Conservation (phyloP, 2,888 invertebrate species). For the Synanthedon tipuliformis region DNA sequence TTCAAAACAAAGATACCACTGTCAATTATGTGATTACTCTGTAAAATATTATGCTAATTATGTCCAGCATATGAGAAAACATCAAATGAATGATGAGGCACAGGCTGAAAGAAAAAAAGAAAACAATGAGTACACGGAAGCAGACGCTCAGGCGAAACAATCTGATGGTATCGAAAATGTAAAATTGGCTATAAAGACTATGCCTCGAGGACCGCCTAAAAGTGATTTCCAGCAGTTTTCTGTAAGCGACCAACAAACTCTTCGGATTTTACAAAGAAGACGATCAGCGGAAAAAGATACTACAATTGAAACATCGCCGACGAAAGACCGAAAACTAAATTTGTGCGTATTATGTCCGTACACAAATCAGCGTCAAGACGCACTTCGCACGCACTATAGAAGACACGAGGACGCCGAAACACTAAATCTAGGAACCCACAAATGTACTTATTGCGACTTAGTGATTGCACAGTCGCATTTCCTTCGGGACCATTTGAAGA, state of each 20-base stretch:
- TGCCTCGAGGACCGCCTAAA: slow-evolving; percentile 45
- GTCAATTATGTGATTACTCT: slow-evolving; percentile 88
- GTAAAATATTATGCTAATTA: slow-evolving; percentile 89
- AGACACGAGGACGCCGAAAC: slow-evolving; percentile 74
- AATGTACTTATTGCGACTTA: slow-evolving; percentile 87
- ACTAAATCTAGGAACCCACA: slow-evolving; percentile 71
- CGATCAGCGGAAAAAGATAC: slow-evolving; percentile 53
- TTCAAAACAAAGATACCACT: slow-evolving; percentile 83
- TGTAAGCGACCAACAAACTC: slow-evolving; percentile 73
- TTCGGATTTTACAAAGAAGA: slow-evolving; percentile 68
- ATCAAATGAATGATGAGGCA: slow-evolving; percentile 78
- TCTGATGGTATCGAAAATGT: slow-evolving; percentile 38
- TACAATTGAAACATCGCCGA: slow-evolving; percentile 44
- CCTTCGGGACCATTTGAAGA: slow-evolving; percentile 81
- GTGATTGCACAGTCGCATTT: slow-evolving; percentile 80
- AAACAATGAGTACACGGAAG: slow-evolving; percentile 27
- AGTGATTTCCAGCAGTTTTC: slow-evolving; percentile 68
- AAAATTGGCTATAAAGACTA: slow-evolving; percentile 59
- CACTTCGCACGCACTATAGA: slow-evolving; percentile 80
- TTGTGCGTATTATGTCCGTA: slow-evolving; percentile 86
- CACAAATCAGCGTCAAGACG: slow-evolving; percentile 77
- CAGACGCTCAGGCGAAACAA: slow-evolving; percentile 30
- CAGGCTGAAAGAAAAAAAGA: slow-evolving; percentile 67
- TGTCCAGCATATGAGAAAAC: slow-evolving; percentile 84
- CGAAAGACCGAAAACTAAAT: slow-evolving; percentile 73